Percentiles rank a stretch among this genome's conserved stretches.
phyloP scores from a whole-genome alignment of 2,888 invertebrate species.

The Lamellibrachia satsuma region DNA sequence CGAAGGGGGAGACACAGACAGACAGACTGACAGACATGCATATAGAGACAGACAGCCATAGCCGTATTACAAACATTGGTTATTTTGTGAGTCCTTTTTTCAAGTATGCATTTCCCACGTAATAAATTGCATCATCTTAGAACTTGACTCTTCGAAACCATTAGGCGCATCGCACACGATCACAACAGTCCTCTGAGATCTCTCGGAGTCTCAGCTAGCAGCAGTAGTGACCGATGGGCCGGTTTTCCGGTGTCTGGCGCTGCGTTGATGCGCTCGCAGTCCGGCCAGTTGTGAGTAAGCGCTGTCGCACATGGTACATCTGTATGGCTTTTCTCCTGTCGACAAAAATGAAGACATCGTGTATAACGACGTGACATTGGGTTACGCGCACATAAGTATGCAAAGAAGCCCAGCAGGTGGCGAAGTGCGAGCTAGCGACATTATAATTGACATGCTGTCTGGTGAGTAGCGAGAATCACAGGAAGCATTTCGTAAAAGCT shows the following conservation, averaged over 20 bases:
- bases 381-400: not conserved
- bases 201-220: not conserved
- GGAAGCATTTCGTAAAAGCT: too few relatives aligned
- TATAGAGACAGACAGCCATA: not conserved
- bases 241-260: conserved; percentile 53
- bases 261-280: conserved; percentile 61
- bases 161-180: not conserved
- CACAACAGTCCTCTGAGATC: not conserved
- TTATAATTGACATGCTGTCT: too few relatives aligned
- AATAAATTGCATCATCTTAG: not conserved
- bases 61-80: not conserved
- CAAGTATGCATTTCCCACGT: not conserved
- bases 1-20: not conserved
- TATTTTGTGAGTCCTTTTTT: not conserved
- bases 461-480: too few relatives aligned
- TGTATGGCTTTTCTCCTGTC: conserved; percentile 62
- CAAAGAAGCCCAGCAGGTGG: too few relatives aligned
- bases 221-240: not conserved
- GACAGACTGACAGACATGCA: not conserved
- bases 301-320: conserved; percentile 56
- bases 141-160: not conserved
- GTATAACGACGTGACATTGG: not conserved
- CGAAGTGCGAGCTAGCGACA: too few relatives aligned
- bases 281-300: conserved; percentile 63
- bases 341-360: not conserved